Evolutionary conservation across 2,888 invertebrate genomes (phyloP), one percentile per base, ranked within the genome.

Genomic region (Odontomyia ornata): DNA sequence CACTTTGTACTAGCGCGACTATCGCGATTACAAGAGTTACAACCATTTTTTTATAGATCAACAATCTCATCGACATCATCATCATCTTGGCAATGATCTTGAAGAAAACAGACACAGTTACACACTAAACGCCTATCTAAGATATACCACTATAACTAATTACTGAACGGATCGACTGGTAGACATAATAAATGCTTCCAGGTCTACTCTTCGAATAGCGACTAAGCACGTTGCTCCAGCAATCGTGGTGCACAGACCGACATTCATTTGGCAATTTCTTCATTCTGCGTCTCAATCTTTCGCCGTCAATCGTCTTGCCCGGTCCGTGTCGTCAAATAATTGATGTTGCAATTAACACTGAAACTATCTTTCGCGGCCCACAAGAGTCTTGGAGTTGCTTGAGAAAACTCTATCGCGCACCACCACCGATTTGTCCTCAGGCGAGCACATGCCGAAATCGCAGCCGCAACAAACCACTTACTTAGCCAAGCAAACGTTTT

Each of bases 341-440:
- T 21, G 36, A 65, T 65, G 43, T 65, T 65, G 65, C 65, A 69
- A 69, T 69, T 69, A 69, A 23, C 69, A 69, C 69, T 46, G 69
- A 47, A 15, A 23, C 13, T 43, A 46, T 30, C 47, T 43, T 46
- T 36, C 23, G 4, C 28, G 30, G 25, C 30, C n/a, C 28, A n/a
- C n/a, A n/a, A n/a, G n/a, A n/a, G 69, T 47, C 69, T 46, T 15
- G 30, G 69, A 47, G 9, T 23, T 11, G 4, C 3, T 13, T 15
- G 11, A 60, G 25, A 18, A 52, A 52, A 52, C 15, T 18, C 1
- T 27, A 28, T 47, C 30, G 11, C 46, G 13, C 15, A 36, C 1
- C 13, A 28, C 23, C 30, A 2, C 46, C 23, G 18, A 46, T 69
- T 36, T 36, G 25, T 43, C 47, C 69, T 46, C 46, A 7, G 69